Evolutionary conservation across 2,797 vertebrate species (phyloP).

Genomic region (Brachyalestes nurse): DNA sequence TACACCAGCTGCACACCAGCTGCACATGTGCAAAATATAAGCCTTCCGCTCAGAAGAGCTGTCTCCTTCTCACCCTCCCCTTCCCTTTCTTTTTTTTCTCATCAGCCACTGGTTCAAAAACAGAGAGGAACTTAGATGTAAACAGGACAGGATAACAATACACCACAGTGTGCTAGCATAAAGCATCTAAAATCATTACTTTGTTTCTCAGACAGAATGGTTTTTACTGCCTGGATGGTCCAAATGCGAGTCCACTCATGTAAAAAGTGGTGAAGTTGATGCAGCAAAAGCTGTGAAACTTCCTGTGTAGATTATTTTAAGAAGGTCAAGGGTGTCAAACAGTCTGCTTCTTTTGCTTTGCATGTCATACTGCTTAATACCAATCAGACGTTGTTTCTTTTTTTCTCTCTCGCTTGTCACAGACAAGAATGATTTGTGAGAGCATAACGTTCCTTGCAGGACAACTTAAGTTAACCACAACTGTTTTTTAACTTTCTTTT

Average conservation of each 20-base stretch:
- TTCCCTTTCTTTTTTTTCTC: constrained; percentile 22
- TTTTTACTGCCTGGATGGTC: not conserved
- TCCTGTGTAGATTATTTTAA: constrained; percentile 22
- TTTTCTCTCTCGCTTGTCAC: constrained; percentile 8
- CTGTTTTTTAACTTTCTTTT: constrained; percentile 33
- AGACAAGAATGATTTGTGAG: constrained; percentile 32
- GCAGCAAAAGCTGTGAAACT: constrained; percentile 4
- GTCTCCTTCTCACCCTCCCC: constrained; percentile 23
- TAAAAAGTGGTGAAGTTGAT: constrained; percentile 13
- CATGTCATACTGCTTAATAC: constrained; percentile 2
- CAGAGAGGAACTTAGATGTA: constrained; percentile 30
- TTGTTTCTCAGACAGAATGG: constrained; percentile 16
- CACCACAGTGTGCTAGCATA: constrained; percentile 17
- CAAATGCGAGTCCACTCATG: not conserved
- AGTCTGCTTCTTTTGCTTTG: constrained; percentile 4
- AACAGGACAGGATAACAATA: constrained; percentile 40
- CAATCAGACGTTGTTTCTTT: constrained; percentile 15
- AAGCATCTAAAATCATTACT: constrained; percentile 13
- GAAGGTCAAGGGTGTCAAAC: not conserved
- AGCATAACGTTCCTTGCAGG: constrained; percentile 14
- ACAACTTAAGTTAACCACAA: constrained; percentile 43
- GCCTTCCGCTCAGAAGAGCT: constrained; percentile 11
- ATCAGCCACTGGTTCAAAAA: constrained; percentile 42
- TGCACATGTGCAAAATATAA: no score
- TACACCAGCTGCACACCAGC: constrained; percentile 4